phyloP scores from a whole-genome alignment of 2,797 vertebrate species.

The Darevskia mixta region DNA sequence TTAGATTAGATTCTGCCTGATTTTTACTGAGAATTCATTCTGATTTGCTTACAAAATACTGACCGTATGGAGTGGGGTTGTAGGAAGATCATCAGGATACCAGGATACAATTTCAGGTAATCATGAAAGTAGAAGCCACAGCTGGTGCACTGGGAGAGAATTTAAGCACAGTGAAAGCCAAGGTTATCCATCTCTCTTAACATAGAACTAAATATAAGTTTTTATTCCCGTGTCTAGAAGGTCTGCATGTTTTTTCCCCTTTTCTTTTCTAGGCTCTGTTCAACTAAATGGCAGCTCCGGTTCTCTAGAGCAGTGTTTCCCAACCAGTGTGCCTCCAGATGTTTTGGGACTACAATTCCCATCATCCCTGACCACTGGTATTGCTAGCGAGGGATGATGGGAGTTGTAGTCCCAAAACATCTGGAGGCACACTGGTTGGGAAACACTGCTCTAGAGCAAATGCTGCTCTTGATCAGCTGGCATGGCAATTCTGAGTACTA shows the following conservation, averaged over 20 bases:
- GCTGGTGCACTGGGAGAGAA: neutral
- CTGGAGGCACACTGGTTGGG: no score
- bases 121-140: neutral
- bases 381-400: no score
- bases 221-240: neutral
- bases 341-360: no score
- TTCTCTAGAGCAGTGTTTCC: neutral
- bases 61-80: neutral
- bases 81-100: neutral
- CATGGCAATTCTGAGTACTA: neutral
- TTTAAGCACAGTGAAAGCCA: neutral
- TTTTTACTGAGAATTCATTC: no score
- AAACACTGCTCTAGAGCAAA: neutral
- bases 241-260: neutral
- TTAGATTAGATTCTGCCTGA: no score
- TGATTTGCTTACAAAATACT: no score
- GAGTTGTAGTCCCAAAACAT: no score
- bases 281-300: neutral
- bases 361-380: no score
- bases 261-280: neutral
- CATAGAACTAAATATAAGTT: neutral
- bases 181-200: neutral
- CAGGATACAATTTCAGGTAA: neutral
- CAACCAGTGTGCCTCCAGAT: no score
- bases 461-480: neutral